A percentile compares a stretch with the other conserved stretches of the same genome.
These are phyloP conservation scores for Eugnorisma glareosa DNA, from an alignment of 2,888 invertebrate genomes.

Conservation along the genomic window DNA sequence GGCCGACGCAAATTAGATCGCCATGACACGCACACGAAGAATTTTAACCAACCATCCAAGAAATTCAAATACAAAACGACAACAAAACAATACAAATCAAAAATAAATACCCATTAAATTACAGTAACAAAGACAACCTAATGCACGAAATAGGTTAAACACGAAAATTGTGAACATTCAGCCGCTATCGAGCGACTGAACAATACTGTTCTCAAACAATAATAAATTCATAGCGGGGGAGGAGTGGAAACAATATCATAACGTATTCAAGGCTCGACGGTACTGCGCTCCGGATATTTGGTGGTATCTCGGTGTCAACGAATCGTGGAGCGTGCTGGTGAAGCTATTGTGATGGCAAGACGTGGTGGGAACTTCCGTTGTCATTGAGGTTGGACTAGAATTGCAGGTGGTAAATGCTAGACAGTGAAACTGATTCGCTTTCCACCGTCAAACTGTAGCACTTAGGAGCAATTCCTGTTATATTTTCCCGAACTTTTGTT, in stretches of 20 bases:
- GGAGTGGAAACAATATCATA: constrained; percentile 57
- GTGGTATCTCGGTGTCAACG: constrained; percentile 52
- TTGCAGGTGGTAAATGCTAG: not conserved
- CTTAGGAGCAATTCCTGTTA: not conserved
- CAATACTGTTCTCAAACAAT: constrained; percentile 63
- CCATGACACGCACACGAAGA: too few relatives aligned
- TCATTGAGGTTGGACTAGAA: not conserved
- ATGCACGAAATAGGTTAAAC: constrained; percentile 42
- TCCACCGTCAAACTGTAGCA: not conserved
- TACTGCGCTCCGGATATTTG: constrained; percentile 54
- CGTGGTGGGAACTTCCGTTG: constrained; percentile 11
- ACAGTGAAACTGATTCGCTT: not conserved
- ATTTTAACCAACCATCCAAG: not conserved
- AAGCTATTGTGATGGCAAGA: constrained; percentile 27
- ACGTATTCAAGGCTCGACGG: constrained; percentile 52
- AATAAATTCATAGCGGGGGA: constrained; percentile 57
- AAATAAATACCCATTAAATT: constrained; percentile 27
- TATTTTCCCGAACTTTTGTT: not conserved
- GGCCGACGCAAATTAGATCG: too few relatives aligned
- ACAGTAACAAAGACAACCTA: constrained; percentile 29
- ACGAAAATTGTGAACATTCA: constrained; percentile 35
- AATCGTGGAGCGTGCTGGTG: constrained; percentile 7
- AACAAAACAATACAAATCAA: not conserved
- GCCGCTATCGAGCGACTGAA: constrained; percentile 38
- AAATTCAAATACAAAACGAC: not conserved